phyloP scores from a whole-genome alignment of 2,888 invertebrate genomes.

The Encarsia formosa region DNA sequence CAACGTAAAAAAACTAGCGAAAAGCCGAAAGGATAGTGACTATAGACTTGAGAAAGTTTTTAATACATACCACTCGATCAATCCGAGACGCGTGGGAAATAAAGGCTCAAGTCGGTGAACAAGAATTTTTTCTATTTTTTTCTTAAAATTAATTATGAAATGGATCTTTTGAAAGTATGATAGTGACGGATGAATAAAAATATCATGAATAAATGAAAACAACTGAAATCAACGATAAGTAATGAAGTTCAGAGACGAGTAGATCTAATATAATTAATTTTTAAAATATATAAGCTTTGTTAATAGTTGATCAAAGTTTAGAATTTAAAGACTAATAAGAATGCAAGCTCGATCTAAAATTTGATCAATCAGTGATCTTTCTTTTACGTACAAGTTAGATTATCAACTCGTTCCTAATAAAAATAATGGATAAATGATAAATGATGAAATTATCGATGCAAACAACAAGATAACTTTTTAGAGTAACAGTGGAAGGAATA shows the following conservation, averaged over 20 bases:
- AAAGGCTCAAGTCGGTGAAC: conserved; percentile 51
- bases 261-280: conserved; percentile 36
- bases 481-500: conserved; percentile 22
- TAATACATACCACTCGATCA: conserved; percentile 51
- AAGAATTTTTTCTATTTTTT: conserved; percentile 40
- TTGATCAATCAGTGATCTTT: no score
- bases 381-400: conserved; percentile 25
- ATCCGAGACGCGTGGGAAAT: conserved; percentile 53
- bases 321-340: conserved; percentile 31
- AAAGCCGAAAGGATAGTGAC: conserved; percentile 39
- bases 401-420: conserved; percentile 20
- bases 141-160: conserved; percentile 16
- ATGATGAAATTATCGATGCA: conserved; percentile 22
- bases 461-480: conserved; percentile 25
- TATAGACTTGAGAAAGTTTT: conserved; percentile 29
- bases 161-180: conserved; percentile 12
- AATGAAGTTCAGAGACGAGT: conserved; percentile 30
- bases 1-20: conserved; percentile 36
- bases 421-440: conserved; percentile 23
- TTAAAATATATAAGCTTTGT: conserved; percentile 41
- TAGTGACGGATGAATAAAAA: conserved; percentile 20
- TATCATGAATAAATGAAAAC: no score
- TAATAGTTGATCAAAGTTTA: conserved; percentile 40
- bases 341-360: conserved; percentile 29
- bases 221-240: conserved; percentile 22